These are phyloP conservation scores for Gnatocerus cornutus DNA, from an alignment of 2,888 invertebrate genomes.

Conservation along the genomic window DNA sequence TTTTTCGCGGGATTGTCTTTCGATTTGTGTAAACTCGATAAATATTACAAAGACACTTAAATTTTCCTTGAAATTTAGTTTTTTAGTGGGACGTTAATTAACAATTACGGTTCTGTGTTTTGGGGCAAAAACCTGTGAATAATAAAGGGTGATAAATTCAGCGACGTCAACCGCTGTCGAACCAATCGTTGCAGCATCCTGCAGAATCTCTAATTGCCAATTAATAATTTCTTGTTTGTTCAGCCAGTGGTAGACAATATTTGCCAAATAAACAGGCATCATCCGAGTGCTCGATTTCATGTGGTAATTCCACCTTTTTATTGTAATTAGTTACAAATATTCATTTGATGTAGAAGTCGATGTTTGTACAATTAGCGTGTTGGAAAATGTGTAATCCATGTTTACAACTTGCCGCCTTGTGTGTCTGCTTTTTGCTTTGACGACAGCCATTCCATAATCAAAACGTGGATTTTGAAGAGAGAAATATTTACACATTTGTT, in stretches of 20 bases:
- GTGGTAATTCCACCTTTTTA: conserved; percentile 10
- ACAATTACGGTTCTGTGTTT: too few species aligned
- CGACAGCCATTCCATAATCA: not conserved
- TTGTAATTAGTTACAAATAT: conserved; percentile 11
- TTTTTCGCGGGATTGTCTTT: too few species aligned
- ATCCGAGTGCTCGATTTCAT: conserved; percentile 1
- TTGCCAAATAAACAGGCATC: conserved; percentile 2
- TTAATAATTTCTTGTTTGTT: conserved; percentile 31
- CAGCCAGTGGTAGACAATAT: conserved; percentile 5
- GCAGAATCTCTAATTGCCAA: conserved; percentile 18
- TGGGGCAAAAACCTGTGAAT: not conserved
- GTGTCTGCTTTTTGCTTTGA: conserved; percentile 11
- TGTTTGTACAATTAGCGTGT: conserved; percentile 9
- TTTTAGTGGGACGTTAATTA: too few species aligned
- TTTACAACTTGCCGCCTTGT: conserved; percentile 5
- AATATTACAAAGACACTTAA: too few species aligned
- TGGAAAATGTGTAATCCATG: conserved; percentile 12
- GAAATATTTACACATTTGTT: too few species aligned
- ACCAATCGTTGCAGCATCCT: not conserved
- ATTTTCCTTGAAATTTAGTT: too few species aligned
- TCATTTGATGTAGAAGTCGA: not conserved
- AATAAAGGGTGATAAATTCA: not conserved
- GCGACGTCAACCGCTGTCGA: conserved; percentile 2
- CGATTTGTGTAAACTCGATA: too few species aligned
- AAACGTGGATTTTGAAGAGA: not conserved